Evolutionary conservation across 2,797 vertebrate genomes (phyloP), one percentile per base, ranked within the genome.

Genomic region (Darevskia nairensis): DNA sequence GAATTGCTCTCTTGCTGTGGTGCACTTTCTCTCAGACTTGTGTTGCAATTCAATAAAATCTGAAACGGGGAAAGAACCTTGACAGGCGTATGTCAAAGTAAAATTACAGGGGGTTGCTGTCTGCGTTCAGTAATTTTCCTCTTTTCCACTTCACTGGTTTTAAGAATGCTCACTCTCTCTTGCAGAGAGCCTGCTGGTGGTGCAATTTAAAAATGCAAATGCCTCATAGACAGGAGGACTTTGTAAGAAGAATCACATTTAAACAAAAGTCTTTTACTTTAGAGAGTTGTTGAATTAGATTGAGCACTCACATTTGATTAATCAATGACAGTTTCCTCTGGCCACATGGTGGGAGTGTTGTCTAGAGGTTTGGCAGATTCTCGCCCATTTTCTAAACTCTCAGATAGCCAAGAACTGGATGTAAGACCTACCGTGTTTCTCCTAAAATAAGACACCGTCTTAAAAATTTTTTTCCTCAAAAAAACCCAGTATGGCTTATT

Each of bases 171-270:
- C 68, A 23, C 9, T 76, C 68, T n/a, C n/a, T 88, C 69, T 66
- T 74, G 32, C 55, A 68, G 77, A 32, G 55, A 85, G 32, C 82
- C 88, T 81, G 69, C 88, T 85, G 88, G 39, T 85, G 4, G n/a
- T 10, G 25, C 61, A 89, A 85, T 89, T 85, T 69, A 75, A 80
- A 89, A 89, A 89, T 85, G 83, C 88, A 89, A 85, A 89, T 81
- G 41, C 41, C 86, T 66, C 55, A 35, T 35, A 83, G 46, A 21
- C 27, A 75, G 29, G 41, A 75, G 66, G 32, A 64, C 11, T 79
- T 74, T 61, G 23, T 50, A 85, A 80, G 68, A 66, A 64, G 41
- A 23, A 21, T 23, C 21, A 21, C 55, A 50, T 81, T 89, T 89
- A 66, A 75, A 80, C 59, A 75, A 64, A 85, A 80, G 41, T 85